Conservation (phyloP, 2,113 vertebrate species). For the Gambusia affinis region DNA sequence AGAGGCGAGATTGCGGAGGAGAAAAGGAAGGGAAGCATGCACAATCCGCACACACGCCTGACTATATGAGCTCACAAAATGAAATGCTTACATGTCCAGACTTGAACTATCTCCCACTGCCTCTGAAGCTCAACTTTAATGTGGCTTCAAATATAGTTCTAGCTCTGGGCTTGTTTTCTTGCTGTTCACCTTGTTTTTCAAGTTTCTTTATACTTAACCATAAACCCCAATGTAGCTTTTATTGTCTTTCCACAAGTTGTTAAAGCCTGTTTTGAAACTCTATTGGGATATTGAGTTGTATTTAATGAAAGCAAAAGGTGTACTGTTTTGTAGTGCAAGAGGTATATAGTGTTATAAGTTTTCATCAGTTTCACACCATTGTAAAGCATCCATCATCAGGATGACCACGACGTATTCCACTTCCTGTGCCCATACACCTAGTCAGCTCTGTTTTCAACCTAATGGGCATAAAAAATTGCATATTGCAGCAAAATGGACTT, state of each 20-base stretch:
- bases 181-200: slow-evolving; percentile 43
- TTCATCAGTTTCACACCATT: slow-evolving; percentile 53
- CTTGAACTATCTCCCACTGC: slow-evolving; percentile 30
- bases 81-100: slow-evolving; percentile 44
- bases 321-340: slow-evolving; percentile 49
- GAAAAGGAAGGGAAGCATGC: slow-evolving; percentile 16
- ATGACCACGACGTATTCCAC: slow-evolving; percentile 63
- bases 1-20: slow-evolving; percentile 14
- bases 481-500: slow-evolving; percentile 81
- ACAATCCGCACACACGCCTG: slow-evolving; percentile 12
- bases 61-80: slow-evolving; percentile 35
- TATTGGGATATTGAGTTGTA: slow-evolving; percentile 63
- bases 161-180: slow-evolving; percentile 52
- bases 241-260: slow-evolving; percentile 62
- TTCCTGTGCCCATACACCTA: slow-evolving; percentile 71
- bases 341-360: slow-evolving; percentile 64
- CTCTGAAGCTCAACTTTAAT: slow-evolving; percentile 41
- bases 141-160: slow-evolving; percentile 61
- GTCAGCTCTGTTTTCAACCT: slow-evolving; percentile 82
- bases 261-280: slow-evolving; percentile 64
- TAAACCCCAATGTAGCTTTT: slow-evolving; percentile 55
- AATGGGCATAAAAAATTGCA: slow-evolving; percentile 82
- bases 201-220: slow-evolving; percentile 50
- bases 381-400: slow-evolving; percentile 71
- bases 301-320: slow-evolving; percentile 69